These are phyloP conservation scores for Terebella lapidaria DNA, from an alignment of 2,888 invertebrate species.

Conservation along the genomic window DNA sequence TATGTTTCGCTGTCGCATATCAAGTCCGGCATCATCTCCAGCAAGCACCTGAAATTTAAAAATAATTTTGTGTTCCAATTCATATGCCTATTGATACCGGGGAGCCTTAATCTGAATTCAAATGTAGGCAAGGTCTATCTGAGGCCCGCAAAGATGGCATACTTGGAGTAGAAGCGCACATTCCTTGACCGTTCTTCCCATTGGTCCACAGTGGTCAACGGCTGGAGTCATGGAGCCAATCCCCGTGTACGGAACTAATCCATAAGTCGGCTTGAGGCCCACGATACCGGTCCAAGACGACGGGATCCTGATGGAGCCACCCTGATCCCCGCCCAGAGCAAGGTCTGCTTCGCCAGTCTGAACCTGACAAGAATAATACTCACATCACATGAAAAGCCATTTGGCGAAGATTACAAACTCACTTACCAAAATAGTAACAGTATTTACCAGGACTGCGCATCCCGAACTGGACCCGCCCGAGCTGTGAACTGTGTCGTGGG, in stretches of 20 bases:
- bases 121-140: no score
- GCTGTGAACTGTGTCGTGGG: not conserved
- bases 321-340: constrained; percentile 46
- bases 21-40: not conserved
- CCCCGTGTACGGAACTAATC: constrained; percentile 48
- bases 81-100: no score
- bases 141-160: no score
- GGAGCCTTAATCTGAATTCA: no score
- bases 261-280: constrained; percentile 45
- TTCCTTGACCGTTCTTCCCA: constrained; percentile 42
- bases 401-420: not conserved
- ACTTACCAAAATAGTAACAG: not conserved
- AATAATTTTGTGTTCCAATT: no score
- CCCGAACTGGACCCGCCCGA: not conserved
- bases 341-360: constrained; percentile 36
- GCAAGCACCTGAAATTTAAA: constrained; percentile 1
- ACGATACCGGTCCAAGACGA: constrained; percentile 42
- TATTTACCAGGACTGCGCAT: not conserved
- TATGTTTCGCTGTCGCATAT: no score
- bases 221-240: constrained; percentile 31
- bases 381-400: no score
- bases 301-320: constrained; percentile 46
- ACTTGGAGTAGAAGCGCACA: constrained; percentile 45
- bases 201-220: constrained; percentile 44
- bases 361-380: no score